These are phyloP conservation scores for Petroica traversi DNA, from an alignment of 2,113 vertebrate genomes.

Conservation along the genomic window DNA sequence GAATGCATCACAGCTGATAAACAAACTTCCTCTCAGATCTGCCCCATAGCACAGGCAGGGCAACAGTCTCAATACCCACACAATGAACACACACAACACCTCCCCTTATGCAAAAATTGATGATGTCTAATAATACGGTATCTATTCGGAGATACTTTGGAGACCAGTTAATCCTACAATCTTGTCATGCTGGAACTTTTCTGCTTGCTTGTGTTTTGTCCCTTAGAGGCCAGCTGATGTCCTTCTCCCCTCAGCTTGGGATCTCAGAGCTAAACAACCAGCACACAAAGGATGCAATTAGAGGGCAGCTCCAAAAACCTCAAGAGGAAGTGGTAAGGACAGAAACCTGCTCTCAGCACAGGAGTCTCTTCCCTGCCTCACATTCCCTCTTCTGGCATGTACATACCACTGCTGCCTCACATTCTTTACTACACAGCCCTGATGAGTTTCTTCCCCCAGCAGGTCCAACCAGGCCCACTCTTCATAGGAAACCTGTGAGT, in stretches of 20 bases:
- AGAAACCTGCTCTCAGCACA: neutral
- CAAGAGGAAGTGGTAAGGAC: neutral
- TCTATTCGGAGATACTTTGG: neutral
- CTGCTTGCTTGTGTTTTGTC: accelerated
- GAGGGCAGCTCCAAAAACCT: neutral
- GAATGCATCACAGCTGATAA: neutral
- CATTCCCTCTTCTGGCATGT: accelerated
- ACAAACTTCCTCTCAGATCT: neutral
- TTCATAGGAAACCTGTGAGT: neutral
- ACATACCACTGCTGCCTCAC: neutral
- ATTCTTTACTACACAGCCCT: neutral
- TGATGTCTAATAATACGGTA: neutral
- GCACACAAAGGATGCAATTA: neutral
- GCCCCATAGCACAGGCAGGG: neutral
- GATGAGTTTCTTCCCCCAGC: neutral
- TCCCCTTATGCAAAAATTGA: neutral
- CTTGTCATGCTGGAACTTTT: neutral
- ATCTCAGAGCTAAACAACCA: neutral
- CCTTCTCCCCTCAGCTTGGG: neutral
- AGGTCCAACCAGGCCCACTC: neutral
- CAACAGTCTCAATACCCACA: neutral
- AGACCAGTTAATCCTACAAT: neutral
- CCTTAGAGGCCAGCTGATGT: neutral
- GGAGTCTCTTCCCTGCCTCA: neutral
- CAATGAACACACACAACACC: neutral